Conservation (phyloP, 92 coral and sea anemone genomes). For the Palythoa grandis region DNA sequence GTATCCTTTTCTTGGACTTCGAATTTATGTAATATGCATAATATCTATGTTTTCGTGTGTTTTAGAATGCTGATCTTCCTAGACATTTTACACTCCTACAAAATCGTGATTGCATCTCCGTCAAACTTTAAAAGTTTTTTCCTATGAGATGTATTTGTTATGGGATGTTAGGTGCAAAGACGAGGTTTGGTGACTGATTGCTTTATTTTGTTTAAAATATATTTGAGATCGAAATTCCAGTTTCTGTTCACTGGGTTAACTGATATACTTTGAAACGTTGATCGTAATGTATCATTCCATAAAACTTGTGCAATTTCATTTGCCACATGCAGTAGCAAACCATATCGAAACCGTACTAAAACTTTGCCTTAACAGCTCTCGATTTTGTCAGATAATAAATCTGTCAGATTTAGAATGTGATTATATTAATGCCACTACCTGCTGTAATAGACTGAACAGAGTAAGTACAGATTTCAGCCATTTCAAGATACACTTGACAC, state of each 20-base stretch:
- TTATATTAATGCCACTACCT: constrained; percentile 94
- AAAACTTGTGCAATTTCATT: background rate
- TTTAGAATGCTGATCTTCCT: background rate
- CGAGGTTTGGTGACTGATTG: background rate
- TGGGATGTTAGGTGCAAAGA: background rate
- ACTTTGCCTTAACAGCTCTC: constrained; percentile 26
- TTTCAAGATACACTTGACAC: background rate
- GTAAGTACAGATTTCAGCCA: constrained; percentile 53
- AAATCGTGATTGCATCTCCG: no score
- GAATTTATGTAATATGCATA: background rate
- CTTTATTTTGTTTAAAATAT: background rate
- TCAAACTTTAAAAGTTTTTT: no score
- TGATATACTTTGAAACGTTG: background rate
- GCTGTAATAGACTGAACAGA: constrained; percentile 86
- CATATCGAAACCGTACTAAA: background rate
- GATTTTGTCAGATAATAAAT: constrained; percentile 75
- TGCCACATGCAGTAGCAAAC: background rate
- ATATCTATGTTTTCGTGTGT: no score
- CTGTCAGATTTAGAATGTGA: constrained; percentile 98
- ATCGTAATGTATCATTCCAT: background rate
- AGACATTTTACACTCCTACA: background rate
- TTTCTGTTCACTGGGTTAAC: background rate
- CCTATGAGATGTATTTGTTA: no score
- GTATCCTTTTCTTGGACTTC: constrained; percentile 79
- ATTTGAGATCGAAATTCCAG: background rate